Evolutionary conservation across 1,140 invertebrate genomes (phyloP), one percentile per base, ranked within the genome.

Genomic region (Chironomus striatipennis): DNA sequence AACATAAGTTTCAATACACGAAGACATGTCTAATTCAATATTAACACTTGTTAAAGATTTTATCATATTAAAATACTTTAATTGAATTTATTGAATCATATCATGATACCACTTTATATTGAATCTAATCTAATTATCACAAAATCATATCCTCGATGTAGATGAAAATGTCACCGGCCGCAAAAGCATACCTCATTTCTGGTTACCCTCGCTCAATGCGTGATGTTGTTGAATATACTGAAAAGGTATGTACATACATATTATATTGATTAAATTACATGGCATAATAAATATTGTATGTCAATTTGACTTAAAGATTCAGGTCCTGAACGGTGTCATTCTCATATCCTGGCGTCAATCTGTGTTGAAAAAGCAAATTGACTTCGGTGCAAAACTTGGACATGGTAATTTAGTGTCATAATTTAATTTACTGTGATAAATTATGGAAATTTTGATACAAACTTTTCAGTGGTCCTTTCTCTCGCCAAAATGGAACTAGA

Each of bases 171-270:
- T 89, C 93, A 74, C 90, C 91, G 73, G 90, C 89, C 75, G 92
- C 95, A 67, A 95, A 93, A 83, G 95, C 95, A 5, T 97, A 95
- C 84, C 87, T 99, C 17, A 91, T 99, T 21, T 97, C 96, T 75
- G 97, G 97, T 65, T 98, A 97, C 86, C 97, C 96, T 15, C 87
- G 96, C 74, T 94, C 91, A 77, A 94, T 95, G 93, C 85, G 92
- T 72, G 93, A 96, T 80, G 91, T 95, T 2, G 93, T 94, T 0
- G 93, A 95, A 82, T 95, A 95, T 81, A 91, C 92, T 0, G 91
- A 94, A 80, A 95, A 94, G 87, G 93, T 95, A 85, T 84, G 80
- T 77, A 18, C 7, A 70, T 70, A 57, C 9, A 57, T 70, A 8
- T 70, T 18, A 8, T 20, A 20, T 20, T 70, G 9, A 18, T 34